Evolutionary conservation across 2,113 vertebrate genomes (phyloP), one percentile per base, ranked within the genome.

Genomic region (Sorex araneus): DNA sequence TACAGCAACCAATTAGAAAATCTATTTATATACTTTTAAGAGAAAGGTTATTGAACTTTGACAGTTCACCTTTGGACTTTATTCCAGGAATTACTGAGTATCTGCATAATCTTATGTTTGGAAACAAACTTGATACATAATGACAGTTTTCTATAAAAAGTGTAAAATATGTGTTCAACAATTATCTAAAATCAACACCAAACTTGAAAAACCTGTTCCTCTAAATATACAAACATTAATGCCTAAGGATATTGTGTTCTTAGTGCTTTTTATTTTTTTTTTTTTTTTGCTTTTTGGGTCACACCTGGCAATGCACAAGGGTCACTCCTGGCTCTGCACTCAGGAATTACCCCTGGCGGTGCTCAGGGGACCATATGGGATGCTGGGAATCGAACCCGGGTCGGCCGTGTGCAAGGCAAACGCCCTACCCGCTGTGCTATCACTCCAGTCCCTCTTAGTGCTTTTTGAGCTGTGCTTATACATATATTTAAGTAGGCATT

Each of bases 41-140:
- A 60, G 19, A 60, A 57, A 60, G 30, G 67, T 32, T n/a, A n/a
- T 66, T 66, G 64, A 27, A 66, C 8, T 66, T 66, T 66, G 28
- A 30, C 19, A 28, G 8, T 66, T 66, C 64, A 66, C 64, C 25
- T 66, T 32, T 69, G 32, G 67, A 32, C 28, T 69, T n/a, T 94
- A 87, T 76, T 43, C 19, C 76, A 54, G 81, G 78, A 82, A 78
- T 66, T 28, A 60, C 36, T 54, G 11, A 63, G 36, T 70, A 70
- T 78, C n/a, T 79, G 89, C 28, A 50, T 3, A 76, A 0, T 70
- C 23, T 83, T 79, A 6, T 25, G 69, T 16, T 63, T 10, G 18
- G n/a, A 77, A 57, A 87, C 13, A 80, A 71, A 71, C 69, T 34
- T 84, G 16, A 81, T 3, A 54, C 60, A 21, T 88, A 95, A 92